Evolutionary conservation across 2,797 vertebrate genomes (phyloP).

Genomic region (Pelodytes ibericus): DNA sequence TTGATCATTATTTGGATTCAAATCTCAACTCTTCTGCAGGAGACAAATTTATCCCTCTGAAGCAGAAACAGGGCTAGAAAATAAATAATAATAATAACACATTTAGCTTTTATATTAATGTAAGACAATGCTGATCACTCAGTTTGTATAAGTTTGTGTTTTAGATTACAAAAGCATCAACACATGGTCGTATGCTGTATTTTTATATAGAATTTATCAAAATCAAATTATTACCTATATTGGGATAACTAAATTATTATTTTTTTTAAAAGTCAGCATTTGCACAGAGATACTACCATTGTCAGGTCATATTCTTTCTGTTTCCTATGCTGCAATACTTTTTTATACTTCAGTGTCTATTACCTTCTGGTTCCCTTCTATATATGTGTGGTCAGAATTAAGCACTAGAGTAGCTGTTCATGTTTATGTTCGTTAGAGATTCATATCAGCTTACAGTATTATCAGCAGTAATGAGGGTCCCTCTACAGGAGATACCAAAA

Average conservation of each 20-base stretch:
- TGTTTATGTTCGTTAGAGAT: conserved; percentile 72
- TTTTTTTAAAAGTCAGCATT: no score
- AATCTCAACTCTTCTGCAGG: conserved; percentile 73
- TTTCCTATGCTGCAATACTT: not conserved
- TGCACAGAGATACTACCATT: not conserved
- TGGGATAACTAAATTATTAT: no score
- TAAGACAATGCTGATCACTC: not conserved
- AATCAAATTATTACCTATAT: no score
- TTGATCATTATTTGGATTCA: conserved; percentile 73
- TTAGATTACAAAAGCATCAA: no score
- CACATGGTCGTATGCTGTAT: no score
- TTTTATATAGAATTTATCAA: no score
- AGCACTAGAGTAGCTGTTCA: conserved; percentile 65
- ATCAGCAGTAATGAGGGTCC: conserved; percentile 87
- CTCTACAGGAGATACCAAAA: conserved; percentile 84
- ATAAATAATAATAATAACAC: not conserved
- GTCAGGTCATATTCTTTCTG: not conserved
- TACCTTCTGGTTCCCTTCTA: conserved; percentile 64
- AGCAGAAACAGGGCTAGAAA: not conserved
- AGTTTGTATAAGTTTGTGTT: no score
- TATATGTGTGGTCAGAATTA: conserved; percentile 52
- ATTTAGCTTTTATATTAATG: not conserved
- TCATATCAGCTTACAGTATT: conserved; percentile 79
- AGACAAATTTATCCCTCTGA: conserved; percentile 46
- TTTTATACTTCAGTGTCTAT: conserved; percentile 43